Percentiles rank a stretch among this genome's conserved stretches.
Conservation (phyloP, 2,888 invertebrate genomes). For the Odontomyia ornata region DNA sequence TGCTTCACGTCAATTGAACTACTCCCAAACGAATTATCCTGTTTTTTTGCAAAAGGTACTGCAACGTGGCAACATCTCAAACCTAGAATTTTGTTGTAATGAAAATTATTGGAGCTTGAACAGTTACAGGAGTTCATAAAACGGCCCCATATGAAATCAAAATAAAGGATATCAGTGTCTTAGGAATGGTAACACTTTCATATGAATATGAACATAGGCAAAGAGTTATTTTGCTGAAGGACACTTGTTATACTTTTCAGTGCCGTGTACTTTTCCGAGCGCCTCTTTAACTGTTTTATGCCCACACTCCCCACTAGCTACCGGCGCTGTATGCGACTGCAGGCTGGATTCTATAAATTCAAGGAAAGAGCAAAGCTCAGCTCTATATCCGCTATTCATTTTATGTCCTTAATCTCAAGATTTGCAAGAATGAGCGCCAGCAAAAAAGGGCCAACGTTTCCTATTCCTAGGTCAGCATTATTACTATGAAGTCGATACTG, state of each 20-base stretch:
- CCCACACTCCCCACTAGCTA: conserved; percentile 14
- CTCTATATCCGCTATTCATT: not conserved
- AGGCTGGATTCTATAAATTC: not conserved
- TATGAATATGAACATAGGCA: not conserved
- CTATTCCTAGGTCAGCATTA: conserved; percentile 35
- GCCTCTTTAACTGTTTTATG: conserved; percentile 29
- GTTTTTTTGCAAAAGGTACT: not conserved
- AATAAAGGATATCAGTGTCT: too few species aligned
- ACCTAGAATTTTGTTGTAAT: too few species aligned
- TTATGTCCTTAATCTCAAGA: conserved; percentile 21
- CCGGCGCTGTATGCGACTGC: not conserved
- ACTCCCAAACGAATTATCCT: not conserved
- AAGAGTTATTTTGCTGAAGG: conserved; percentile 17
- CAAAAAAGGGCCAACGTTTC: conserved; percentile 17
- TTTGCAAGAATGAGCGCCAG: not conserved
- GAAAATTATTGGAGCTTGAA: too few species aligned
- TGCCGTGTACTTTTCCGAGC: conserved; percentile 22
- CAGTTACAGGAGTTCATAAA: too few species aligned
- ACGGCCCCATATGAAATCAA: too few species aligned
- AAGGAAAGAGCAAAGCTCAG: conserved; percentile 3
- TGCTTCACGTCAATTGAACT: not conserved
- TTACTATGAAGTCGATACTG: not conserved
- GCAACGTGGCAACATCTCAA: too few species aligned
- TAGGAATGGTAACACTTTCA: not conserved
- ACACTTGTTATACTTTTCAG: conserved; percentile 40